Base-by-base conservation (phyloP, 1,140 invertebrate species). In the Nymphalis io region DNA sequence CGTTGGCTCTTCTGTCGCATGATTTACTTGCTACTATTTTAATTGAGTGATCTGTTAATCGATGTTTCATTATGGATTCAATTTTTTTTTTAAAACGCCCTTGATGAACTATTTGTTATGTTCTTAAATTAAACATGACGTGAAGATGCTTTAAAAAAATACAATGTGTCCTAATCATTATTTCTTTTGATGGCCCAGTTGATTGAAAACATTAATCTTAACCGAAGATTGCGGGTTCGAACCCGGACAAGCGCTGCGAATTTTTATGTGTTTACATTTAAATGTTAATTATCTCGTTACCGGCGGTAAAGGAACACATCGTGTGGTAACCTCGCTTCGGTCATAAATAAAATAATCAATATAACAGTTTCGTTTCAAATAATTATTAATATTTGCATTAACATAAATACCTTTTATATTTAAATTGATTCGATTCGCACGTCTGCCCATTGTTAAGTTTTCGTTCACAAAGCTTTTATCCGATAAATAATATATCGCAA, bases 401-500 rank as follows among this genome's bases (percentile, higher is more conserved):
- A 39, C 10, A 59, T 38, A 16, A 21, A 61, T 42, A 68, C 53
- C 21, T 62, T 69, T 69, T 16, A 62, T 58, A 69, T 63, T 62
- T 61, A 62, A 68, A 68, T 68, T 42, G 51, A 20, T 38, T 38
- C 48, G 39, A 59, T 65, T 65, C 62, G 11, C 57, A 64, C 68
- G 62, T 65, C 55, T 44, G 20, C 68, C 63, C 53, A 65, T 70
- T 70, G 68, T 70, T 60, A 62, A 33, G 18, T 20, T 53, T 21
- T 53, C 44, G 44, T 40, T 64, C 55, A 60, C 68, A 64, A 65
- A 21, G 60, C 61, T 64, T 70, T 70, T 70, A 70, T 70, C 38
- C 59, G 53, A 60, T 75, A 75, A 75, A 75, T 70, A 70, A 70
- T 70, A 70, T 70, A 78, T 73, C 64, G 64, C 58, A 70, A 65